phyloP scores from a whole-genome alignment of 2,113 vertebrate genomes.

The Chaetodon trifascialis region DNA sequence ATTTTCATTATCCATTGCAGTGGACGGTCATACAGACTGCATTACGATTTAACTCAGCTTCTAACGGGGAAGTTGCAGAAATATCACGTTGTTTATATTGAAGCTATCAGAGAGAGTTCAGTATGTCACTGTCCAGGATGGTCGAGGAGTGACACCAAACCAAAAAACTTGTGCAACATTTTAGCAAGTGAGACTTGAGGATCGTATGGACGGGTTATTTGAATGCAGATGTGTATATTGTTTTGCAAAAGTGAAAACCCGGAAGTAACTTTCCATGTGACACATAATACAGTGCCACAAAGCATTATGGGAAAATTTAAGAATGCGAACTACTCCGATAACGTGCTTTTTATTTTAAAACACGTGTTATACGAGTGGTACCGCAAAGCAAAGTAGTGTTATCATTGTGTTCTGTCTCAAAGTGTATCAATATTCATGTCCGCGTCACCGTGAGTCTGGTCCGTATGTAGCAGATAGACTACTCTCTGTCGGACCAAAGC shows the following conservation, averaged over 20 bases:
- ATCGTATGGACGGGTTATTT: no score
- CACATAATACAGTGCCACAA: neutral
- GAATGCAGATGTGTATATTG: neutral
- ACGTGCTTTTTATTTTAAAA: neutral
- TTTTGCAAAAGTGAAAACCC: neutral
- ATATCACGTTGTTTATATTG: neutral
- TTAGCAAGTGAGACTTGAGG: neutral
- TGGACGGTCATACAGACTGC: neutral
- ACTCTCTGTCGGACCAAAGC: neutral
- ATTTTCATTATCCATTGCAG: no score
- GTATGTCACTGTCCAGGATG: neutral
- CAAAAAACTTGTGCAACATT: neutral
- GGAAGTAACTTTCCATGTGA: neutral
- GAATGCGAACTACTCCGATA: neutral
- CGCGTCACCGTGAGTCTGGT: neutral
- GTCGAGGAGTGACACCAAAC: neutral
- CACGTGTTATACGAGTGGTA: no score
- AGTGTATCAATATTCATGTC: accelerated
- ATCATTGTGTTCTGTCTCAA: neutral
- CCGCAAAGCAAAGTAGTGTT: no score
- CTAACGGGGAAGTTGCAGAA: neutral
- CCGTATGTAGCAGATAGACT: neutral
- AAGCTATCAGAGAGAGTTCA: neutral
- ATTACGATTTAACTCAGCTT: neutral
- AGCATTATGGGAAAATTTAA: neutral